Percentiles rank a stretch among this genome's conserved stretches.
Conservation (phyloP, 2,113 vertebrate species). For the Xiphorhynchus elegans region DNA sequence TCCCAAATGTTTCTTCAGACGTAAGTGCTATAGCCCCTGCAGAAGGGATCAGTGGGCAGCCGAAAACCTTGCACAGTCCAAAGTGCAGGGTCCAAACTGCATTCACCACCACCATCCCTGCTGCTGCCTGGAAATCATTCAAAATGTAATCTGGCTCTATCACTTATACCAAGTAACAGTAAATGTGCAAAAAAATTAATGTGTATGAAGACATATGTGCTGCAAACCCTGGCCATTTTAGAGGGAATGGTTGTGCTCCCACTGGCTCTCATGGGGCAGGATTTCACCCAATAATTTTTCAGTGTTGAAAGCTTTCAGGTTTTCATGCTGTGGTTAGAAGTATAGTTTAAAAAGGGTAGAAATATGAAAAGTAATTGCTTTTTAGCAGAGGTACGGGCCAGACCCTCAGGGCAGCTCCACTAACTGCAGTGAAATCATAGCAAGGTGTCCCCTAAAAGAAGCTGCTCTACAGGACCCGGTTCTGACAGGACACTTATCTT, state of each 20-base stretch:
- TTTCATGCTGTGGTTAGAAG: conserved; percentile 56
- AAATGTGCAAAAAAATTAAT: neutral
- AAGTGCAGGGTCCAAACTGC: neutral
- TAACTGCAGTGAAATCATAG: neutral
- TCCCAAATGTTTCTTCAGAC: neutral
- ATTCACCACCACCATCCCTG: neutral
- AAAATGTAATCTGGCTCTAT: neutral
- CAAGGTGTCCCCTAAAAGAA: neutral
- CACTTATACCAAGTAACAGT: neutral
- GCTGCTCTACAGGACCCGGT: neutral
- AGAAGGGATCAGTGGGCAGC: neutral
- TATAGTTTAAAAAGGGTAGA: conserved; percentile 19
- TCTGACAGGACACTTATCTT: neutral
- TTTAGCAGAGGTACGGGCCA: conserved; percentile 24
- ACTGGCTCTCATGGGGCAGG: neutral
- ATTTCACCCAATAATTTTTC: conserved; percentile 62
- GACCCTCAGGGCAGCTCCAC: conserved; percentile 18
- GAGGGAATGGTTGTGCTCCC: conserved; percentile 29
- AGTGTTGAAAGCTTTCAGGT: conserved; percentile 57
- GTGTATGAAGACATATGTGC: neutral
- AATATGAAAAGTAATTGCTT: conserved; percentile 58
- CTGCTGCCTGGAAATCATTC: conserved; percentile 30
- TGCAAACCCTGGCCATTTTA: conserved; percentile 26
- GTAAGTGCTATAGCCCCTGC: neutral
- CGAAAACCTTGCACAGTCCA: neutral